Conservation (phyloP, 1,140 invertebrate genomes). For the Drepana arcuata region DNA sequence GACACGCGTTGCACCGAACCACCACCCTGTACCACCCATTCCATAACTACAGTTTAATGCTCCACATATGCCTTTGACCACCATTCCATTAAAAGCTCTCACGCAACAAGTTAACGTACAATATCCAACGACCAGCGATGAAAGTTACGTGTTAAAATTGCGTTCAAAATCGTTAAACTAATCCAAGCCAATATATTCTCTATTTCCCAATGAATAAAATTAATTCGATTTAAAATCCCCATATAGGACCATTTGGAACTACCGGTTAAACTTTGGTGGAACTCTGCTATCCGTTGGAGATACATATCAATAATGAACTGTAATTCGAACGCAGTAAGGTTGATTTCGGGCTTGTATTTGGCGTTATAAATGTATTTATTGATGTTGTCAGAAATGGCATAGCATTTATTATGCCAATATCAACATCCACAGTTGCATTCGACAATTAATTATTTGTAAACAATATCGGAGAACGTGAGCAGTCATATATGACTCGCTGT, state of each 20-base stretch:
- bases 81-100: slow-evolving; percentile 15
- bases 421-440: slow-evolving; percentile 58
- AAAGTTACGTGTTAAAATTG: slow-evolving; percentile 14
- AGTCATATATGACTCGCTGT: slow-evolving; percentile 28
- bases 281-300: no score
- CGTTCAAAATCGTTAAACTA: slow-evolving; percentile 47
- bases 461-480: slow-evolving; percentile 37
- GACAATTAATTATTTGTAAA: slow-evolving; percentile 69
- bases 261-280: slow-evolving; percentile 5
- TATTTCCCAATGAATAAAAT: slow-evolving; percentile 66
- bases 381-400: slow-evolving; percentile 40
- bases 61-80: slow-evolving; percentile 3
- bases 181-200: slow-evolving; percentile 66
- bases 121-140: slow-evolving; percentile 2
- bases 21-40: slow-evolving; percentile 50
- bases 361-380: slow-evolving; percentile 29
- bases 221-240: slow-evolving; percentile 53
- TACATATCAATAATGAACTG: slow-evolving; percentile 1
- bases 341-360: background rate
- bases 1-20: slow-evolving; percentile 56
- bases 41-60: slow-evolving; percentile 12
- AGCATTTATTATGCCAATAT: slow-evolving; percentile 61
- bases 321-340: background rate
- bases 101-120: slow-evolving; percentile 8
- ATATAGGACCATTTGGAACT: slow-evolving; percentile 41